Evolutionary conservation across 2,113 vertebrate species (phyloP).

Genomic region (Callithrix jacchus): DNA sequence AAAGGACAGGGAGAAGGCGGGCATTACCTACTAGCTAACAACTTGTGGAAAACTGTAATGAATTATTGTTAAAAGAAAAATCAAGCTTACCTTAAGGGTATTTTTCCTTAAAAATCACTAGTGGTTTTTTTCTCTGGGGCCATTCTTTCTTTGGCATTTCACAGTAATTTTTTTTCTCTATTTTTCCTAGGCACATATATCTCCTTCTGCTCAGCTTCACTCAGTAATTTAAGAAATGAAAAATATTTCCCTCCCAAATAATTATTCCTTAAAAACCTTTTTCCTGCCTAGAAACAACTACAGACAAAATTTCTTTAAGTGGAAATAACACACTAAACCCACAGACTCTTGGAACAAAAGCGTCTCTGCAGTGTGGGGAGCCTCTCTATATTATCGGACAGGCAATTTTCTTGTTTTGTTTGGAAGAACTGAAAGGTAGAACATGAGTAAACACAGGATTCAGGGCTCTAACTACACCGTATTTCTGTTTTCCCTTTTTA

Average conservation of each 20-base stretch:
- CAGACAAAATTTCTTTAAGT: background rate
- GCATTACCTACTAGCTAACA: slow-evolving; percentile 8
- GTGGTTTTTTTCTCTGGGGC: background rate
- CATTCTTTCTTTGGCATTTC: background rate
- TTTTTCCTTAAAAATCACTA: background rate
- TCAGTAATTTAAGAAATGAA: slow-evolving; percentile 50
- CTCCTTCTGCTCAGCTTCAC: slow-evolving; percentile 45
- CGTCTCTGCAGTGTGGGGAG: background rate
- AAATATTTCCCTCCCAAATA: slow-evolving; percentile 19
- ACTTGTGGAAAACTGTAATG: slow-evolving; percentile 24
- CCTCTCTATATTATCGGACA: background rate
- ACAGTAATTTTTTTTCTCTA: background rate
- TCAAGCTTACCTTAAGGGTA: background rate
- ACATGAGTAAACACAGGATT: background rate
- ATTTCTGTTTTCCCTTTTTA: background rate
- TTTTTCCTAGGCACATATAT: slow-evolving; percentile 37
- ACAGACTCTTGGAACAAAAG: background rate
- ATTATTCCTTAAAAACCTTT: slow-evolving; percentile 11
- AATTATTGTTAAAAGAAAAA: background rate
- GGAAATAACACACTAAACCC: background rate
- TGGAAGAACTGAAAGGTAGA: background rate
- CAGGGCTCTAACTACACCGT: background rate
- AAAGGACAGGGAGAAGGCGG: background rate
- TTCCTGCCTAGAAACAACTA: background rate
- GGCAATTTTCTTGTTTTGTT: background rate